phyloP scores from a whole-genome alignment of 2,888 invertebrate genomes.

The Hecatera dysodea region DNA sequence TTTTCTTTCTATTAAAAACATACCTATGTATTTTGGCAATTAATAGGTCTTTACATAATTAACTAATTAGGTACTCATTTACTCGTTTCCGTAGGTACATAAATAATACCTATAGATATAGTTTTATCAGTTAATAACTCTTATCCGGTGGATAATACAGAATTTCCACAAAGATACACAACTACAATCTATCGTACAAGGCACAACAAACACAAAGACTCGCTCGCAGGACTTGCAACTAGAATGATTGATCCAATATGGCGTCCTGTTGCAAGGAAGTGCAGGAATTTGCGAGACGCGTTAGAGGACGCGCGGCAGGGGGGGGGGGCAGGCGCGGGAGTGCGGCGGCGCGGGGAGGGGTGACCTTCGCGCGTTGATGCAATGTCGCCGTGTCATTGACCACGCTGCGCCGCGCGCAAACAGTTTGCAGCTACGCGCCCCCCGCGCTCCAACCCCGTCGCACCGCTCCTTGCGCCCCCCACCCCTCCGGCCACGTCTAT shows the following conservation, averaged over 20 bases:
- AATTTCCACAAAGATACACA: constrained; percentile 15
- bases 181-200: constrained; percentile 24
- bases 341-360: constrained; percentile 70
- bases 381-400: constrained; percentile 91
- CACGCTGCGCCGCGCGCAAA: constrained; percentile 80
- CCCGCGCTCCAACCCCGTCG: constrained; percentile 67
- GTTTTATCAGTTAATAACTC: constrained; percentile 27
- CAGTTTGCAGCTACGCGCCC: constrained; percentile 74
- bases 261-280: constrained; percentile 79
- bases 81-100: constrained; percentile 31
- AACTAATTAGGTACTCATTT: too few species aligned
- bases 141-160: constrained; percentile 24
- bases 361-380: constrained; percentile 90
- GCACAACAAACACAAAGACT: constrained; percentile 56
- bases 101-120: neutral
- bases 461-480: constrained; percentile 67
- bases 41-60: neutral
- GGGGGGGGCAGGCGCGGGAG: constrained; percentile 63
- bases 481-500: constrained; percentile 70
- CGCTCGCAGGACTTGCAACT: constrained; percentile 51
- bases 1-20: constrained; percentile 20
- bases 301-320: constrained; percentile 71
- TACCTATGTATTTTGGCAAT: constrained; percentile 34
- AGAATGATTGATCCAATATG: constrained; percentile 85
- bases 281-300: constrained; percentile 72